A percentile compares a stretch with the other conserved stretches of the same genome.
phyloP scores from a whole-genome alignment of 2,888 invertebrate species.

The Chymomyza caudatula region DNA sequence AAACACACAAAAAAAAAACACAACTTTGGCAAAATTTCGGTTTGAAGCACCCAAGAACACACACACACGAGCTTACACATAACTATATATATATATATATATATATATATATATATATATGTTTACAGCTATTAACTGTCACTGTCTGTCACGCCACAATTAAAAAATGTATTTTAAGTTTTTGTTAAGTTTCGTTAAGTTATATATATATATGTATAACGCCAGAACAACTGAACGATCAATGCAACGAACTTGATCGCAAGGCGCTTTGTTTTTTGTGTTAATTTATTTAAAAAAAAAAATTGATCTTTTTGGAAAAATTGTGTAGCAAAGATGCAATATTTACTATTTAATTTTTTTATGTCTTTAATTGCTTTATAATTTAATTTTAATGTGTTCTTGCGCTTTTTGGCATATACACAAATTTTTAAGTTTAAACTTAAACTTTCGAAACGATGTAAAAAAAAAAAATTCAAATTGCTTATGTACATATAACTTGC shows the following conservation, averaged over 20 bases:
- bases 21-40: neutral
- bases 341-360: slow-evolving; percentile 14
- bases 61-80: neutral
- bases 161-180: slow-evolving; percentile 15
- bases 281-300: slow-evolving; percentile 38
- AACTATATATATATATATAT: too few relatives aligned
- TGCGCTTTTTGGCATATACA: slow-evolving; percentile 9
- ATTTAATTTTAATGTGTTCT: slow-evolving; percentile 10
- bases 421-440: slow-evolving; percentile 9
- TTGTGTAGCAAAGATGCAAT: neutral
- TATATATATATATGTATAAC: neutral
- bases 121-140: neutral
- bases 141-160: slow-evolving; percentile 62
- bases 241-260: slow-evolving; percentile 17
- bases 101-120: too few relatives aligned
- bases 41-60: neutral
- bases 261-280: slow-evolving; percentile 20
- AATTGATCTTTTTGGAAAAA: neutral
- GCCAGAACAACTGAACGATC: slow-evolving; percentile 13
- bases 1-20: neutral
- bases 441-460: slow-evolving; percentile 36
- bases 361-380: slow-evolving; percentile 1
- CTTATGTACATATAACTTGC: slow-evolving; percentile 63
- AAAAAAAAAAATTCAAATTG: slow-evolving; percentile 6
- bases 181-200: slow-evolving; percentile 22